Conservation (phyloP, 2,888 invertebrate species). For the Folsomia manolachei region DNA sequence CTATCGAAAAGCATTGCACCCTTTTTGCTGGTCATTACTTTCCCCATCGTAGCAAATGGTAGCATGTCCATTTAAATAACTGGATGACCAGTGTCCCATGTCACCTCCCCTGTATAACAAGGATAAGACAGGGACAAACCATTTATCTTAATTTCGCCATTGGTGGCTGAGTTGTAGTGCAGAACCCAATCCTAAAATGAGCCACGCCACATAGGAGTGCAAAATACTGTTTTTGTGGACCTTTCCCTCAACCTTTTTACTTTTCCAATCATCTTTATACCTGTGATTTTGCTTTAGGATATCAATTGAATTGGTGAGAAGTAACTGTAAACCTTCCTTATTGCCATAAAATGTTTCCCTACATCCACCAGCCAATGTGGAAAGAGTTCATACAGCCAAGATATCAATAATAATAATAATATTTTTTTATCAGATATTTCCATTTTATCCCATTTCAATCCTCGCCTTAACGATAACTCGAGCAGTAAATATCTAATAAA, state of each 20-base stretch:
- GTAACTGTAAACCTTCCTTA: no score
- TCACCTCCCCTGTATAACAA: not conserved
- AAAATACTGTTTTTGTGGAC: no score
- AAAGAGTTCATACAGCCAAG: no score
- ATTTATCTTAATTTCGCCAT: not conserved
- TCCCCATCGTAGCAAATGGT: not conserved
- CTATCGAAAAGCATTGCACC: not conserved
- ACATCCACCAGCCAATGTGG: not conserved
- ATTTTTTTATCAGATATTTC: conserved; percentile 27
- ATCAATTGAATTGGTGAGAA: not conserved
- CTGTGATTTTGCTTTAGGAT: not conserved
- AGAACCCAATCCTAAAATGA: not conserved
- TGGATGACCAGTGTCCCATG: not conserved
- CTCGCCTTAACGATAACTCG: no score
- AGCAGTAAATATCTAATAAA: no score
- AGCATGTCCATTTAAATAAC: not conserved
- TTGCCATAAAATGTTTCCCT: not conserved
- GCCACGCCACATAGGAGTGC: no score
- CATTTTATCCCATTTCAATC: conserved; percentile 27
- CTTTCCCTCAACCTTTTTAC: not conserved
- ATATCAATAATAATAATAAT: conserved; percentile 4
- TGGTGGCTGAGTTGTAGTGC: not conserved
- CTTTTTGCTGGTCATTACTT: not conserved
- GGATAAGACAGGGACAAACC: not conserved
- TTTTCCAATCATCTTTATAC: not conserved